Base-by-base conservation (phyloP, 37 sponge, comb jelly and placozoan genomes). In the Cladorhizidae sp. region DNA sequence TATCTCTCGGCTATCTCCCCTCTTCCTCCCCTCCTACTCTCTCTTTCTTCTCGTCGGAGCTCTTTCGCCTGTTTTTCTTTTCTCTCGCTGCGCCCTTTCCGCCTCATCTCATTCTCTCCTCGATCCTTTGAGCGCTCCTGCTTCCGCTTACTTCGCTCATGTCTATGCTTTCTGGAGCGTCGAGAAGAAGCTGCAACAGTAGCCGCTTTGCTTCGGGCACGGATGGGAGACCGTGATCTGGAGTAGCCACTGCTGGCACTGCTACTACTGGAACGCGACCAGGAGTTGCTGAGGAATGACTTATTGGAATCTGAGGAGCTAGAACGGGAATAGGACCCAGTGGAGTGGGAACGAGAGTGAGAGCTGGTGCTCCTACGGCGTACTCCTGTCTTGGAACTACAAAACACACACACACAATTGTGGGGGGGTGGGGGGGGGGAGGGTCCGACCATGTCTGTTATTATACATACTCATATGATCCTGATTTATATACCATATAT, bases 271-370 rank as follows among this genome's bases (percentile, higher is more conserved):
- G 18, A 5, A 20, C 77, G 17, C 22, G 83, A 41, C 51, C 32
- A 32, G 64, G 52, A 35, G 57, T 73, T 64, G 23, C 31, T 43
- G 32, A 74, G 79, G 26, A 32, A 68, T 20, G 83, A 88, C 37
- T 61, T 40, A 22, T 26, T n/a, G 68, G 43, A 41, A 54, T 33
- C 45, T 39, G 43, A 22, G 43, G 62, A 58, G 11, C 64, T 76
- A 76, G 69, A 75, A 36, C 40, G 68, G 67, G 76, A 67, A 35
- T 67, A 67, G 29, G 64, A 64, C n/a, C 22, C 61, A 57, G 32
- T 50, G 58, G n/a, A 57, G n/a, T 22, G 36, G 35, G 32, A 26
- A 37, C 22, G 21, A 37, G n/a, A 57, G n/a, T 22, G 36, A 57
- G 32, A 26, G 58, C 22, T 55, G 52, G 74, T 54, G 22, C 45